phyloP scores from a whole-genome alignment of 2,888 invertebrate species.

The Resseliella maxima region DNA sequence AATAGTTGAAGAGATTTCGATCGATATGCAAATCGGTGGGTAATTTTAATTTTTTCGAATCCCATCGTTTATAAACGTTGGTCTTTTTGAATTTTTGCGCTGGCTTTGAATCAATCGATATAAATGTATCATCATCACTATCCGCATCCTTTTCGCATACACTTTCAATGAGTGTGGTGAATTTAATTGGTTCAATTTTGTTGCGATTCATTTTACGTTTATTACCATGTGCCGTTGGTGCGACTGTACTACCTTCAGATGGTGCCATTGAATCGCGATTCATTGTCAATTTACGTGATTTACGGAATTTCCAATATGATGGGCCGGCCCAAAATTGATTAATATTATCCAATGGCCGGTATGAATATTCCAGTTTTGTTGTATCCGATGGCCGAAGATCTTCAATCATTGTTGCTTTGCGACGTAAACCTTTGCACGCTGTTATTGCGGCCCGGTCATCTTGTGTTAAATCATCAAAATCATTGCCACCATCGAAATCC shows the following conservation, averaged over 20 bases:
- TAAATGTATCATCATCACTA: constrained; percentile 63
- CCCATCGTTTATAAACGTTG: constrained; percentile 66
- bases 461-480: constrained; percentile 67
- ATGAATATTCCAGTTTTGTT: constrained; percentile 77
- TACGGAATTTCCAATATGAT: constrained; percentile 81
- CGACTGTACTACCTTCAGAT: background rate
- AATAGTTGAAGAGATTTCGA: constrained; percentile 61
- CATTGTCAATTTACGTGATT: constrained; percentile 59
- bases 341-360: constrained; percentile 70
- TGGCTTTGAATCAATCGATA: constrained; percentile 62
- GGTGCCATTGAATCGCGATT: background rate
- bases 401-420: constrained; percentile 67
- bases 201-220: constrained; percentile 46
- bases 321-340: constrained; percentile 82
- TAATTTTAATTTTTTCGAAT: constrained; percentile 65
- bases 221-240: background rate
- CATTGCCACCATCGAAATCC: constrained; percentile 57
- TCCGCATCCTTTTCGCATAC: constrained; percentile 60
- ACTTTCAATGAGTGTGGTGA: constrained; percentile 58
- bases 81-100: constrained; percentile 63
- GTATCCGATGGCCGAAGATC: constrained; percentile 72
- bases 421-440: constrained; percentile 65
- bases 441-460: constrained; percentile 65
- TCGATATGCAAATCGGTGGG: constrained; percentile 65
- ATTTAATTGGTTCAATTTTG: constrained; percentile 60